A percentile compares a stretch with the other conserved stretches of the same genome.
These are phyloP conservation scores for Cyprinodon diabolis DNA, from an alignment of 2,797 vertebrate species.

Conservation along the genomic window DNA sequence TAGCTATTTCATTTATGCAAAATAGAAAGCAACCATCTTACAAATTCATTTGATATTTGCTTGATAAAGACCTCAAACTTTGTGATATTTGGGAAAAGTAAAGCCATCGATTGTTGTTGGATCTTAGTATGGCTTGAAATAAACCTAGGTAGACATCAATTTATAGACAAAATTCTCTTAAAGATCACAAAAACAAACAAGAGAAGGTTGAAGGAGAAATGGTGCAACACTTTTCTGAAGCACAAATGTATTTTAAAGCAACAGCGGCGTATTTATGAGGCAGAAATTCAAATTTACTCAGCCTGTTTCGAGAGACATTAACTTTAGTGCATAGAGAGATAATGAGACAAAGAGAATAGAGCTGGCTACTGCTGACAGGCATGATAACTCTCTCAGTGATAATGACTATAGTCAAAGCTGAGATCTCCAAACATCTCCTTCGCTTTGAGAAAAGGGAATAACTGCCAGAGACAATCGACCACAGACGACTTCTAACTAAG, in stretches of 20 bases:
- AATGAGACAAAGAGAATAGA: background rate
- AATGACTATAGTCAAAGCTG: background rate
- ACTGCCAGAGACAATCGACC: background rate
- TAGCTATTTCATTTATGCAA: too few species aligned
- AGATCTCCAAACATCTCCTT: background rate
- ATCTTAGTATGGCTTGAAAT: background rate
- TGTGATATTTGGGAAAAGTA: background rate
- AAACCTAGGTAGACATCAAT: background rate
- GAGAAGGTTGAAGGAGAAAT: background rate
- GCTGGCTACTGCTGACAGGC: background rate
- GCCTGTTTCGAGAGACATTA: background rate
- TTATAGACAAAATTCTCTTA: background rate
- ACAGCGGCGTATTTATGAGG: background rate
- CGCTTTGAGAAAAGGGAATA: too few species aligned
- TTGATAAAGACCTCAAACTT: too few species aligned
- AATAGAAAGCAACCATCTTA: too few species aligned
- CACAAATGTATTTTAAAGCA: background rate
- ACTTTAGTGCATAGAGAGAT: background rate
- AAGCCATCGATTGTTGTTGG: background rate
- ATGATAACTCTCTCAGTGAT: background rate
- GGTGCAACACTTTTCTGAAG: background rate
- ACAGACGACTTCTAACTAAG: background rate
- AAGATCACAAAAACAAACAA: background rate
- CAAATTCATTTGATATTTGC: background rate
- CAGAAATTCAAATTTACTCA: background rate